Conservation (phyloP, 2,797 vertebrate species). For the Enteromius viviparus region DNA sequence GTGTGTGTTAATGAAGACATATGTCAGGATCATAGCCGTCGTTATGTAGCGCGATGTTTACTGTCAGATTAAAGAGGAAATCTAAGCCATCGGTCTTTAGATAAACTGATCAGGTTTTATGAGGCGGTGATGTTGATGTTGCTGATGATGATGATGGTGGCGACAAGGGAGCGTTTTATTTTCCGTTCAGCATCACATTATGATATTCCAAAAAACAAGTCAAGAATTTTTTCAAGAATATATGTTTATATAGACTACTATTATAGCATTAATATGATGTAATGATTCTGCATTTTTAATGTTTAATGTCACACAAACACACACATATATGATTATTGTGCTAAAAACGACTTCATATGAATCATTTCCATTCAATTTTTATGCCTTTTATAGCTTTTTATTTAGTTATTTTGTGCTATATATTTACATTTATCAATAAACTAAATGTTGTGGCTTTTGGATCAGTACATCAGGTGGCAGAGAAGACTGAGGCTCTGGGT, state of each 20-base stretch:
- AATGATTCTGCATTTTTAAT: background rate
- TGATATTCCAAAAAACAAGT: background rate
- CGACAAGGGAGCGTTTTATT: slow-evolving; percentile 21
- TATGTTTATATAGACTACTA: too few relatives aligned
- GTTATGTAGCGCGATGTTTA: background rate
- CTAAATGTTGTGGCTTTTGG: background rate
- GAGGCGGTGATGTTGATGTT: background rate
- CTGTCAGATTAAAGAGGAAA: background rate
- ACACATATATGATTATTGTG: background rate
- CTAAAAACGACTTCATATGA: background rate
- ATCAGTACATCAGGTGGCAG: slow-evolving; percentile 93
- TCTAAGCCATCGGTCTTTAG: background rate
- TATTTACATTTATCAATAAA: background rate
- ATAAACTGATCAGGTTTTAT: background rate
- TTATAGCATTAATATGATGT: background rate
- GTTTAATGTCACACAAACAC: background rate
- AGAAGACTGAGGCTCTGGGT: slow-evolving; percentile 92
- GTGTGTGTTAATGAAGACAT: slow-evolving; percentile 12
- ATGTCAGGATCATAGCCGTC: background rate
- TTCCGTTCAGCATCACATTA: slow-evolving; percentile 27
- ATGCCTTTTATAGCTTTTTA: too few relatives aligned
- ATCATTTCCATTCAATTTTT: background rate
- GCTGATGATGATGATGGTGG: background rate
- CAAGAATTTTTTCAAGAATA: background rate
- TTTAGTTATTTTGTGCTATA: background rate